Base-by-base conservation (phyloP, 2,888 invertebrate species). In the Stenodera caucasica region DNA sequence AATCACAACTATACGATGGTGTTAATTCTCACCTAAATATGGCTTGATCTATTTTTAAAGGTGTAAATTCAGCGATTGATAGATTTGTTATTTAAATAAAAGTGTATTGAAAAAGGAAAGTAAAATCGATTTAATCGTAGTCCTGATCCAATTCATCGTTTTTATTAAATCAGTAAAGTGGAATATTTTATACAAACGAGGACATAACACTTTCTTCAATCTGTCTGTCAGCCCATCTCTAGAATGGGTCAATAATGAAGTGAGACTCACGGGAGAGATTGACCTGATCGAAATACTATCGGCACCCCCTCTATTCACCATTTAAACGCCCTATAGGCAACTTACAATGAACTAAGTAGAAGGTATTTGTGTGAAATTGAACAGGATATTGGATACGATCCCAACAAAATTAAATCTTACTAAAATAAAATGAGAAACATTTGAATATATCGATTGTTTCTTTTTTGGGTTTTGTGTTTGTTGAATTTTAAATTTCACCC, bases 181-280 rank as follows among this genome's bases (percentile, higher is more conserved):
- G 56, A 33, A 33, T 60, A 55, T 60, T 60, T 60, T 60, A 56
- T 49, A 60, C 37, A 60, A 60, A 60, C 60, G 60, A 60, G 60
- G 49, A 60, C 53, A 60, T 56, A 60, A 60, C 60, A 56, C 56
- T 56, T 60, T 49, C 60, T 56, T 60, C 59, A 65, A 59, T 55
- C 60, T 67, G 59, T 64, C 65, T 61, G 61, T 66, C 66, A 66
- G 61, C 58, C 57, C 57, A 50, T 64, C 61, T 53, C 51, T 56
- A 58, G 69, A 76, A 75, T 73, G 68, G 75, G 75, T 75, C 75
- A 75, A 74, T 75, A 75, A 75, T 75, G 74, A 76, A 75, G 76
- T 75, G 76, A 74, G 73, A 73, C 75, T 76, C 75, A 66, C 72
- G 75, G 75, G 74, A 75, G 73, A 73, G 71, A 74, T 74, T 72